These are phyloP conservation scores for Diaphora mendica DNA, from an alignment of 2,888 invertebrate genomes.

Conservation along the genomic window DNA sequence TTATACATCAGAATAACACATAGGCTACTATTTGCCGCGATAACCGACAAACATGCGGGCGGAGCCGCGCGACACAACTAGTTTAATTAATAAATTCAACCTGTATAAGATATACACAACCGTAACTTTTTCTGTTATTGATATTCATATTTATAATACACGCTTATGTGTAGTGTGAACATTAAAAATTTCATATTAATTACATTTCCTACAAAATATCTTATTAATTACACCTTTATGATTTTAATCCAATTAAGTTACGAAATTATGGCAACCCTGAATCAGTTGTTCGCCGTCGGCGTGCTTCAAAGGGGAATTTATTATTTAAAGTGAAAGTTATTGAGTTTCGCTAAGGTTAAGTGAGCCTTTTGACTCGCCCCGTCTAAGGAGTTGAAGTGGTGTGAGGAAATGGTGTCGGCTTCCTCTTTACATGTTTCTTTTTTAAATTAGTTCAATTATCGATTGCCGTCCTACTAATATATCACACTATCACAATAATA, in stretches of 20 bases:
- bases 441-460: conserved; percentile 54
- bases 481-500: no score
- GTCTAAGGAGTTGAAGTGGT: conserved; percentile 55
- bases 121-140: neutral
- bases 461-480: conserved; percentile 17
- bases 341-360: conserved; percentile 85
- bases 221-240: conserved; percentile 48
- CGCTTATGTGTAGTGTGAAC: neutral
- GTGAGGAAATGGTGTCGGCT: conserved; percentile 68
- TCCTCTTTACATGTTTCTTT: conserved; percentile 57
- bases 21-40: no score
- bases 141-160: neutral
- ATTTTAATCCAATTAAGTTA: conserved; percentile 56
- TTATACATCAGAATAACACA: no score
- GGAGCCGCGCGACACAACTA: no score
- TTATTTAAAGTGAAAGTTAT: conserved; percentile 85
- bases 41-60: no score
- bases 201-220: conserved; percentile 28
- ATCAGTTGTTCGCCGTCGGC: conserved; percentile 73
- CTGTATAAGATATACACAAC: neutral
- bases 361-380: conserved; percentile 80
- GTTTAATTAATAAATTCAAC: neutral
- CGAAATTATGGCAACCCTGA: conserved; percentile 70
- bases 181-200: conserved; percentile 10
- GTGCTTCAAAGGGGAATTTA: conserved; percentile 81